Base-by-base conservation (phyloP, 1,140 invertebrate genomes). In the Trichoplusia ni region DNA sequence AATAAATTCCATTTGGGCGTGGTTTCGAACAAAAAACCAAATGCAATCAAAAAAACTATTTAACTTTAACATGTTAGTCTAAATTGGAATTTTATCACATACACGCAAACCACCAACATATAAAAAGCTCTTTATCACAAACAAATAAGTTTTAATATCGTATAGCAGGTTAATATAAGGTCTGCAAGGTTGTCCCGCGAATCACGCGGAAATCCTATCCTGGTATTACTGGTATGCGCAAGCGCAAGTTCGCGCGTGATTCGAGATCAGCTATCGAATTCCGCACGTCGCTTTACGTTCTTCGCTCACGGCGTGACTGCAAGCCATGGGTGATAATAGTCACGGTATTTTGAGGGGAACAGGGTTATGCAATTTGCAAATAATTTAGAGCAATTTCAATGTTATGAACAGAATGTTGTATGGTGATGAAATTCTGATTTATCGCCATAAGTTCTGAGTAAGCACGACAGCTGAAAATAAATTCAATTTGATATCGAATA, bases 231-330 rank as follows among this genome's bases (percentile, higher is more conserved):
- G 11, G 21, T 9, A 9, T 19, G 14, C 23, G 27, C 37, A 74
- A 54, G 59, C 66, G 64, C 69, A 66, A 40, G 66, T 64, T 76
- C 76, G 72, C 18, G 44, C 59, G 47, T 81, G 79, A 73, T 64
- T 63, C 38, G 47, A 77, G 76, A 81, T 81, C 68, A 47, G 58
- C 70, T 67, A 81, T 81, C 74, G 53, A 67, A 64, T 51, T 62
- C 59, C 44, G 40, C 14, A 60, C 40, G 37, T 51, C 53, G 23
- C 19, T 19, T 21, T 38, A 47, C 11, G 27, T 14, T 49, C 44
- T 31, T 49, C 59, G 16, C 23, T 35, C 29, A n/a, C 35, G 21
- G 11, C 21, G 6, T 46, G 9, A 14, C 16, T 47, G n/a, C 6
- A 25, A 29, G 21, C 13, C 9, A 1, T 47, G 25, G 25, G 44